Base-by-base conservation (phyloP, 1,140 invertebrate genomes). In the Cylas formicarius region DNA sequence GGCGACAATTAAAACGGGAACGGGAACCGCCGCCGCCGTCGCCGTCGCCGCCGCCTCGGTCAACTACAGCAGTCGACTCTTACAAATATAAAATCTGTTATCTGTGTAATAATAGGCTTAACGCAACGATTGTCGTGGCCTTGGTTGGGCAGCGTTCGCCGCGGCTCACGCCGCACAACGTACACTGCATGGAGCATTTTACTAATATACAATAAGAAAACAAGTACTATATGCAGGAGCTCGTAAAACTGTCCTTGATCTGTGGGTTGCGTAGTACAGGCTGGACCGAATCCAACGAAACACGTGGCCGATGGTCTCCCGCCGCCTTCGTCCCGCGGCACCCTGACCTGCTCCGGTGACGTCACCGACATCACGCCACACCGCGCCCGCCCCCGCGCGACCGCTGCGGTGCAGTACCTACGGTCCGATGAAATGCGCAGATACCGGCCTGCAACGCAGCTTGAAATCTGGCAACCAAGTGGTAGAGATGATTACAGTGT, bases 231-330 rank as follows among this genome's bases (percentile, higher is more conserved):
- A 60, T 61, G 60, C 61, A 58, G 58, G 54, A 58, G 61, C 61
- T 63, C 61, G 63, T 65, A 65, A 65, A 65, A 65, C 56, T 65
- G 63, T 62, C 63, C 63, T 65, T 65, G 63, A 65, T 65, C 61
- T 65, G 58, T 65, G 60, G 61, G 63, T 63, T 60, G 63, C 60
- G 61, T 65, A 65, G 63, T 65, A 62, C 55, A 60, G 49, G 55
- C 56, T 54, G 54, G 55, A 49, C 52, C 43, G 49, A 58, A 52
- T 49, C 51, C 50, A 59, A 49, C 52, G 53, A 64, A n/a, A 63
- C 62, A 65, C 62, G 62, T 65, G 58, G 61, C 61, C 52, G 48
- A 31, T 39, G 23, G 37, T 49, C 52, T 49, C 36, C 47, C 47
- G 45, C 37, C 40, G 46, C 26, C 42, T 34, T 33, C 35, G 38